phyloP scores from a whole-genome alignment of 2,888 invertebrate species.

The Eurytoma adleriae region DNA sequence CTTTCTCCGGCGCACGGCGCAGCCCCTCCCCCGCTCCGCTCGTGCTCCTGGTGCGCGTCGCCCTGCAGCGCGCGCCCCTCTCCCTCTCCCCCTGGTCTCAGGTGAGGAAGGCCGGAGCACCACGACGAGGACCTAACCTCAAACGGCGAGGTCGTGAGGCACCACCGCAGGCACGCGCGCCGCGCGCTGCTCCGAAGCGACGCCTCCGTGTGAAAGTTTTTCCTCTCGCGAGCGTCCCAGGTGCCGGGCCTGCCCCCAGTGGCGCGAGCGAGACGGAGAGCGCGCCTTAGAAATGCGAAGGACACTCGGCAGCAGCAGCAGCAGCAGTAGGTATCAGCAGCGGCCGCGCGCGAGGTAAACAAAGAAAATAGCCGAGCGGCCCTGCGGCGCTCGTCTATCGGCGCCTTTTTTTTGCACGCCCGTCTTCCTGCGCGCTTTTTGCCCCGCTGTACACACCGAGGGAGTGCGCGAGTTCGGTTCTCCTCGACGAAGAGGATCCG shows the following conservation, averaged over 20 bases:
- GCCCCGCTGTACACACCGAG: no score
- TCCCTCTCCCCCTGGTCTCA: background rate
- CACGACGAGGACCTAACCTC: constrained; percentile 45
- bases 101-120: constrained; percentile 16
- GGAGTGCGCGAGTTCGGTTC: background rate
- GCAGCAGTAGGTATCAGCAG: background rate
- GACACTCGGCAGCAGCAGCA: constrained; percentile 24
- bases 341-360: constrained; percentile 42
- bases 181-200: background rate
- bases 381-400: background rate
- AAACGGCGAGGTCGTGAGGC: constrained; percentile 14
- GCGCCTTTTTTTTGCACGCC: background rate
- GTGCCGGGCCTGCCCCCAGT: background rate
- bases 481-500: background rate
- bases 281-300: constrained; percentile 44
- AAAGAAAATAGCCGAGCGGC: constrained; percentile 30
- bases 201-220: constrained; percentile 7
- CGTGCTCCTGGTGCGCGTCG: constrained; percentile 29
- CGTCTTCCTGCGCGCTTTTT: background rate
- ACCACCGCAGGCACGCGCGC: no score
- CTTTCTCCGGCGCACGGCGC: background rate
- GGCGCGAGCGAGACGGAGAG: background rate
- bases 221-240: background rate
- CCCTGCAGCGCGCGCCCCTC: background rate
- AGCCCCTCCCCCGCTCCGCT: background rate